A percentile compares a stretch with the other conserved stretches of the same genome.
These are phyloP conservation scores for Mystacides longicornis DNA, from an alignment of 2,888 invertebrate species.

Conservation along the genomic window DNA sequence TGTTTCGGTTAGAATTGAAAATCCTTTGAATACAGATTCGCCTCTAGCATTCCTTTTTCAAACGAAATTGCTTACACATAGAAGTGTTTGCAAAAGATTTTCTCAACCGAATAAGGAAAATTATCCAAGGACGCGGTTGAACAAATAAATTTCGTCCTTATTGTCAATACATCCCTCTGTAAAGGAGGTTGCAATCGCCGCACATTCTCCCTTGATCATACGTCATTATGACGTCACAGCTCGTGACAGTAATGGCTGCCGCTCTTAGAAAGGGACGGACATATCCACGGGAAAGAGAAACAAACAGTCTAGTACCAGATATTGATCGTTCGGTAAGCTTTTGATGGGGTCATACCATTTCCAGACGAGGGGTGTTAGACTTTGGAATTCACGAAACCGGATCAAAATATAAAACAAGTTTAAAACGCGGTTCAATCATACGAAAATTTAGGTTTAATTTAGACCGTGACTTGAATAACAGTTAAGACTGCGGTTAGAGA, in stretches of 20 bases:
- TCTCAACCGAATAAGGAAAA: background rate
- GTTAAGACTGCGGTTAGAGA: slow-evolving; percentile 11
- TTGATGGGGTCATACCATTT: slow-evolving; percentile 31
- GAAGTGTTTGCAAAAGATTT: background rate
- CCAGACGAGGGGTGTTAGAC: slow-evolving; percentile 32
- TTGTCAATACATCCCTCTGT: slow-evolving; percentile 8
- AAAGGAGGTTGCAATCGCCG: slow-evolving; percentile 11
- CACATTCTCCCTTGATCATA: slow-evolving; percentile 32
- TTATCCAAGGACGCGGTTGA: background rate
- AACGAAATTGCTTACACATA: background rate
- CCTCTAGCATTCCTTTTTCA: background rate
- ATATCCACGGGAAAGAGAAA: slow-evolving; percentile 33
- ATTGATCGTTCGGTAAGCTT: slow-evolving; percentile 46
- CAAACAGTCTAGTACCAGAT: slow-evolving; percentile 41
- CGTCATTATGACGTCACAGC: slow-evolving; percentile 36
- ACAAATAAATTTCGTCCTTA: slow-evolving; percentile 19
- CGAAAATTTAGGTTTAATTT: slow-evolving; percentile 5
- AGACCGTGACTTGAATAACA: background rate
- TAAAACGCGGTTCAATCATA: slow-evolving; percentile 11
- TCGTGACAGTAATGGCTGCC: slow-evolving; percentile 33
- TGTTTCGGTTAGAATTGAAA: background rate
- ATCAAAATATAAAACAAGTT: slow-evolving; percentile 6
- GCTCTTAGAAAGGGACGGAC: slow-evolving; percentile 10
- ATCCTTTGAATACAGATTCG: background rate
- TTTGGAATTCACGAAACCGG: slow-evolving; percentile 27